Percentiles rank a stretch among this genome's conserved stretches.
These are phyloP conservation scores for Hymenopus coronatus DNA, from an alignment of 2,888 invertebrate species.

Conservation along the genomic window DNA sequence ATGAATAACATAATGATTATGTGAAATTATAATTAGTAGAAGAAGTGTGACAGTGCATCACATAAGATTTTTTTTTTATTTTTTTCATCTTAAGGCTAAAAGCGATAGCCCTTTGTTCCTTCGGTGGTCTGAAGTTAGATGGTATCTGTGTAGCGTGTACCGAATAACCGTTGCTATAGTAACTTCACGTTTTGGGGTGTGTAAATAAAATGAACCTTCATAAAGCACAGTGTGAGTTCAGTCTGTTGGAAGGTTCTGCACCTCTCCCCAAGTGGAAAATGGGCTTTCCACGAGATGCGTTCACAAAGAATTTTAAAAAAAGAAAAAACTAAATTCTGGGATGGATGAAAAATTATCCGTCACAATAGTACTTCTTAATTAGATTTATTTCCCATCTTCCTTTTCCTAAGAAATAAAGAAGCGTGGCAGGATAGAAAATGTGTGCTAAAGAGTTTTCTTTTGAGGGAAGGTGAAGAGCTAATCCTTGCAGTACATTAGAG, in stretches of 20 bases:
- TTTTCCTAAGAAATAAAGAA: too few species aligned
- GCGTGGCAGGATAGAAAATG: too few species aligned
- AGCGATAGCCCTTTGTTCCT: neutral
- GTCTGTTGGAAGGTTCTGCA: neutral
- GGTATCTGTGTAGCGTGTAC: neutral
- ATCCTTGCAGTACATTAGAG: too few species aligned
- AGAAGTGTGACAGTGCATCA: too few species aligned
- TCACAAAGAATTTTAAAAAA: neutral
- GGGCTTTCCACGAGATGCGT: neutral
- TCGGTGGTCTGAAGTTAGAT: neutral
- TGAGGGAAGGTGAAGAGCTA: too few species aligned
- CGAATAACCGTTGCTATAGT: neutral
- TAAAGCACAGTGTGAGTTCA: neutral
- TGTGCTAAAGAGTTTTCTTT: too few species aligned
- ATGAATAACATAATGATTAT: too few species aligned
- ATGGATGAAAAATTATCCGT: neutral
- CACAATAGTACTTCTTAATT: neutral
- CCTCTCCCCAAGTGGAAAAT: neutral
- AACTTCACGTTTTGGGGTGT: neutral
- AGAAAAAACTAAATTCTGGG: neutral
- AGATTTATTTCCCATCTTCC: neutral
- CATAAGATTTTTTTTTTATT: too few species aligned
- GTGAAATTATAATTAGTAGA: too few species aligned
- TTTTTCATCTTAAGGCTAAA: neutral
- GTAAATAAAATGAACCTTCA: neutral